Conservation (phyloP, 2,797 vertebrate genomes). For the Euthynnus affinis region DNA sequence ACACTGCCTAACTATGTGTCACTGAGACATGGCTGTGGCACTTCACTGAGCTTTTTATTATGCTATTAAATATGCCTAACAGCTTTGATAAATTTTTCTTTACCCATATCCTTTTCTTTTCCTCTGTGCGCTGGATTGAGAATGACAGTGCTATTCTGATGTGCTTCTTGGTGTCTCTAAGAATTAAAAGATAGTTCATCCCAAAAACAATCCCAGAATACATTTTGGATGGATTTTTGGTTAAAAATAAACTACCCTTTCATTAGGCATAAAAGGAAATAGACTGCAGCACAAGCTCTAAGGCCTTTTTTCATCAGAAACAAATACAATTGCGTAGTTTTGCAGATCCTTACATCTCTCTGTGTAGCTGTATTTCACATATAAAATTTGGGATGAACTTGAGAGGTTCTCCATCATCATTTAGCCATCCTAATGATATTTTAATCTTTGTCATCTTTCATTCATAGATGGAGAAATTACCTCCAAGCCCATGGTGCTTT, state of each 20-base stretch:
- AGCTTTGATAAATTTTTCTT: constrained; percentile 32
- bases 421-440: constrained; percentile 1
- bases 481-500: constrained; percentile 98
- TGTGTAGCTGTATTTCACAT: neutral
- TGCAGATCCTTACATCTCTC: neutral
- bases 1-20: constrained; percentile 13
- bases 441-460: constrained; percentile 13
- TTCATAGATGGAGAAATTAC: constrained; percentile 96
- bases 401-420: neutral
- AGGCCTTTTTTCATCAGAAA: neutral
- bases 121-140: constrained; percentile 30
- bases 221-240: neutral
- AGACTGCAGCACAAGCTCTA: neutral
- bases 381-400: constrained; percentile 36
- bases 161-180: constrained; percentile 17
- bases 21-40: constrained; percentile 36
- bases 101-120: neutral
- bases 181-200: constrained; percentile 40
- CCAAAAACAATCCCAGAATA: constrained; percentile 22
- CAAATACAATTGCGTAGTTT: neutral
- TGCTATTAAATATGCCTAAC: constrained; percentile 49
- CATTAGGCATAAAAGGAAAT: neutral
- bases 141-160: constrained; percentile 16
- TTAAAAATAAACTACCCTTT: neutral
- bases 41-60: neutral